Percentiles rank a stretch among this genome's conserved stretches.
Evolutionary conservation across 2,113 vertebrate species (phyloP).

Genomic region (Scortum barcoo): DNA sequence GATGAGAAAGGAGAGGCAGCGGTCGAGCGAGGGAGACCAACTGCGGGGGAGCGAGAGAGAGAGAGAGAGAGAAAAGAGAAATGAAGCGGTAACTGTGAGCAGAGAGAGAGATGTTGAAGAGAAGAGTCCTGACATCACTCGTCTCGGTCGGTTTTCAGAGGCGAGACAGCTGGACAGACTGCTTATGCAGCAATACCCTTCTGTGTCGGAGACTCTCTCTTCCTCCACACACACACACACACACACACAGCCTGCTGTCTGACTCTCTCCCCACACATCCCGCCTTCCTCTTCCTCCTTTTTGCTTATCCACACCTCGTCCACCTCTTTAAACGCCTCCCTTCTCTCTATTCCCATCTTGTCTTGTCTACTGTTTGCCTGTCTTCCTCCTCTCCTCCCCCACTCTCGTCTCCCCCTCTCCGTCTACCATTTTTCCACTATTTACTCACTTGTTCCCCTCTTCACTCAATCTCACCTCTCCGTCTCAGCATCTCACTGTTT

Average conservation of each 20-base stretch:
- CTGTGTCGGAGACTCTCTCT: slow-evolving; percentile 56
- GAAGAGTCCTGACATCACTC: slow-evolving; percentile 68
- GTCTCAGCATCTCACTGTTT: slow-evolving; percentile 20
- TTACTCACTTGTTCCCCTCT: slow-evolving; percentile 43
- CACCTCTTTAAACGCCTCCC: slow-evolving; percentile 54
- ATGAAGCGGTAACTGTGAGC: slow-evolving; percentile 37
- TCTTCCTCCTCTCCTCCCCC: slow-evolving; percentile 31
- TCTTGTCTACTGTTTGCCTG: slow-evolving; percentile 51
- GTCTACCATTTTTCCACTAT: slow-evolving; percentile 1
- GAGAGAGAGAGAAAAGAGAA: slow-evolving; percentile 19
- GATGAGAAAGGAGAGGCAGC: slow-evolving; percentile 9
- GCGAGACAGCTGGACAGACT: slow-evolving; percentile 79
- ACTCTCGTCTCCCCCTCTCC: neutral
- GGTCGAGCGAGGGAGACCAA: slow-evolving; percentile 18
- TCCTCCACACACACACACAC: slow-evolving; percentile 15
- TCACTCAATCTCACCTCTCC: slow-evolving; percentile 48
- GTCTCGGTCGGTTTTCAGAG: slow-evolving; percentile 65
- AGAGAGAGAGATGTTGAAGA: slow-evolving; percentile 68
- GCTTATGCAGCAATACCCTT: slow-evolving; percentile 84
- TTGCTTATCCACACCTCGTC: slow-evolving; percentile 47
- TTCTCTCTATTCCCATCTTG: slow-evolving; percentile 48
- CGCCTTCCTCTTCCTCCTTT: slow-evolving; percentile 36
- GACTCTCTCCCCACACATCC: neutral
- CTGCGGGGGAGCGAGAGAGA: neutral
- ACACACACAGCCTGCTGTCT: slow-evolving; percentile 25